These are phyloP conservation scores for Palaemon carinicauda DNA, from an alignment of 1,140 invertebrate species.

Conservation along the genomic window DNA sequence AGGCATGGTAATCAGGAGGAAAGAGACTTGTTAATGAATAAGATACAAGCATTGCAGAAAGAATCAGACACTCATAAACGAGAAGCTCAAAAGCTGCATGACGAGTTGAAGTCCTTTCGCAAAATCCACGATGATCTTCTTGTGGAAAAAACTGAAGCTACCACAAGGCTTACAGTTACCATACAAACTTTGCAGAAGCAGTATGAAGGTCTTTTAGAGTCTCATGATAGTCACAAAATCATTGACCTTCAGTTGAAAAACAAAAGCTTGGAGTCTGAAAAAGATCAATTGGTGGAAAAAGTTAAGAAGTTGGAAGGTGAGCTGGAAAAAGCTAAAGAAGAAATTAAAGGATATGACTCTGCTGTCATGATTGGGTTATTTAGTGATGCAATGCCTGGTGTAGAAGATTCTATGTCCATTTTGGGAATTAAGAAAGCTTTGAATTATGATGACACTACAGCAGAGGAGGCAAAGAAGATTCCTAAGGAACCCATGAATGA, in stretches of 20 bases:
- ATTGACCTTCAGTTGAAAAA: conserved; percentile 34
- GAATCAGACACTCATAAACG: conserved; percentile 25
- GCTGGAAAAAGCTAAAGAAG: conserved; percentile 38
- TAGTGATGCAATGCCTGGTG: conserved; percentile 11
- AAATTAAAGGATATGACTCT: conserved; percentile 41
- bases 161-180: conserved; percentile 37
- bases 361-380: conserved; percentile 41
- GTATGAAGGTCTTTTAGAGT: conserved; percentile 44
- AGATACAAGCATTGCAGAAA: conserved; percentile 25
- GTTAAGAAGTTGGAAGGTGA: conserved; percentile 21
- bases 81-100: conserved; percentile 32
- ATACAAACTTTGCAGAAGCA: conserved; percentile 41
- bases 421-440: conserved; percentile 39
- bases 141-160: conserved; percentile 42
- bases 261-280: conserved; percentile 29
- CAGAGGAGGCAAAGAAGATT: background rate
- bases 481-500: background rate
- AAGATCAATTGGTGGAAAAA: conserved; percentile 18
- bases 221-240: conserved; percentile 23
- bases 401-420: conserved; percentile 43
- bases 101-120: conserved; percentile 37
- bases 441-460: conserved; percentile 35
- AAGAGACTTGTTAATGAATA: conserved; percentile 17
- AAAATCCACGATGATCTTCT: conserved; percentile 31
- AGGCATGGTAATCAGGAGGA: conserved; percentile 42